Evolutionary conservation across 2,113 vertebrate species (phyloP).

Genomic region (Sylvilagus bachmani): DNA sequence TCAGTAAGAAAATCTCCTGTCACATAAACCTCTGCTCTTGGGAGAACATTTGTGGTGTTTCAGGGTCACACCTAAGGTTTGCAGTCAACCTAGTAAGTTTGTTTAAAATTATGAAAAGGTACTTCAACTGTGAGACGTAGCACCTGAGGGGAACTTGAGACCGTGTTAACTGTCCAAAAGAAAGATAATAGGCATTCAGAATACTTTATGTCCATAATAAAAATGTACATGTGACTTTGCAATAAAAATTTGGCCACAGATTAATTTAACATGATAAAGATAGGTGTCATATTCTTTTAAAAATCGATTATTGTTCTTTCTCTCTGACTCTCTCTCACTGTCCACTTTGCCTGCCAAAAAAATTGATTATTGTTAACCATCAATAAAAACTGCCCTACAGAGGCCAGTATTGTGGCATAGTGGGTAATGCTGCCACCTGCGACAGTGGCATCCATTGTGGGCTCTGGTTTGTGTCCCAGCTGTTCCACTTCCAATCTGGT

Average conservation of each 20-base stretch:
- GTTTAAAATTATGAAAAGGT: background rate
- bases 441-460: no score
- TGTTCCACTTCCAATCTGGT: no score
- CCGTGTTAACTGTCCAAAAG: background rate
- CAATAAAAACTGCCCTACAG: background rate
- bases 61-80: background rate
- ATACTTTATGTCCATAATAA: conserved; percentile 53
- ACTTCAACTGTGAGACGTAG: background rate
- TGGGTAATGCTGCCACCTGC: no score
- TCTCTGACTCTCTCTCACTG: no score
- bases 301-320: background rate
- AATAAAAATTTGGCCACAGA: background rate
- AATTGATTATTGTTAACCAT: conserved; percentile 4
- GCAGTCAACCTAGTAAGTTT: background rate
- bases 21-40: background rate
- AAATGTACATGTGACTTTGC: conserved; percentile 2
- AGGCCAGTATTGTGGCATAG: no score
- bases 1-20: background rate
- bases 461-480: no score
- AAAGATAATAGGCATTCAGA: conserved; percentile 39
- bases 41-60: background rate
- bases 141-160: background rate
- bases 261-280: conserved; percentile 62
- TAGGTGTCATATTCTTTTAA: background rate
- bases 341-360: no score